A percentile compares a stretch with the other conserved stretches of the same genome.
Evolutionary conservation across 2,113 vertebrate species (phyloP).

Genomic region (Gopherus flavomarginatus): DNA sequence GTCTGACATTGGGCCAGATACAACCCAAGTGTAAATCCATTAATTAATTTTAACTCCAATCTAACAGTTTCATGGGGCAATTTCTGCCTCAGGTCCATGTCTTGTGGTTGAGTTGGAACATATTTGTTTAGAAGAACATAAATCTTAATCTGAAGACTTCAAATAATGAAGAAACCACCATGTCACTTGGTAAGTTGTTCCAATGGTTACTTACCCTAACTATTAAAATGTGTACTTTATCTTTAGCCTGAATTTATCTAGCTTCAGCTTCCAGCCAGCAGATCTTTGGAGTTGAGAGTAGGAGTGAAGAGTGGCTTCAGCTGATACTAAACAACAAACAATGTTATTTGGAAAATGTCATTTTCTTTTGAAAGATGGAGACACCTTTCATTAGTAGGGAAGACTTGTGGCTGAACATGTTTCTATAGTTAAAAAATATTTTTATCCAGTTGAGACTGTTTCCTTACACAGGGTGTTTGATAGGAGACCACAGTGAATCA

Average conservation of each 20-base stretch:
- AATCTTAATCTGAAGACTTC: neutral
- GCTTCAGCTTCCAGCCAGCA: neutral
- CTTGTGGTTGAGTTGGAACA: neutral
- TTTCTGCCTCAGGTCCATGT: neutral
- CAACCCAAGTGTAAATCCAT: neutral
- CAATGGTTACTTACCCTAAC: neutral
- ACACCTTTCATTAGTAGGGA: neutral
- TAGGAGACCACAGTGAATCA: constrained; percentile 45
- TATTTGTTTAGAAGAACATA: neutral
- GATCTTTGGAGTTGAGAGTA: rapidly evolving
- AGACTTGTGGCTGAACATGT: neutral
- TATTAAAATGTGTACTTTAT: rapidly evolving
- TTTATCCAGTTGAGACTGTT: constrained; percentile 42
- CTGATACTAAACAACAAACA: neutral
- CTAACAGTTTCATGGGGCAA: neutral
- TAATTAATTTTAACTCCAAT: neutral
- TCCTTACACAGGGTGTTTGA: constrained; percentile 44
- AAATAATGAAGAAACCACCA: neutral
- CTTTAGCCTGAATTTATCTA: neutral
- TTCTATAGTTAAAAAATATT: neutral
- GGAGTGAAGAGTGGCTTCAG: neutral
- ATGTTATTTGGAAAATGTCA: neutral
- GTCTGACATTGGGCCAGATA: neutral
- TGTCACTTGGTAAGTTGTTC: neutral
- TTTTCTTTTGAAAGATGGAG: neutral